Evolutionary conservation across 1,140 invertebrate genomes (phyloP), one percentile per base, ranked within the genome.

Genomic region (Drosophila asahinai): DNA sequence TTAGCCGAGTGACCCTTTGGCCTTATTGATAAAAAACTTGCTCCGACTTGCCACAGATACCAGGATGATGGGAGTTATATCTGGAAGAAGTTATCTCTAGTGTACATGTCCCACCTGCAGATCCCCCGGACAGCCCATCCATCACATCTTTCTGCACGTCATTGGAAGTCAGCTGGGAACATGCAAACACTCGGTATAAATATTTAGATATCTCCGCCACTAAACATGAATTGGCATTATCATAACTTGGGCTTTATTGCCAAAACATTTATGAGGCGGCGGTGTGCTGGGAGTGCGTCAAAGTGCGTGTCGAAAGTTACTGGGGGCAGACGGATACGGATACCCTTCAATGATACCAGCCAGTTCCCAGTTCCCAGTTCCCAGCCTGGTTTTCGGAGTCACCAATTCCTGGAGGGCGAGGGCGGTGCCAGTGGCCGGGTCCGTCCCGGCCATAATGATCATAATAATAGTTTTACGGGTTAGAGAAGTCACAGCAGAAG

Each of bases 381-480:
- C 27, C 15, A 33, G 33, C 30, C 27, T 30, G 27, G 27, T 8
- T 33, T 36, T 36, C 33, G 33, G 33, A 36, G 30, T 33, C 30
- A 11, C 33, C 33, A 36, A 36, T 11, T 36, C 33, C 33, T 36
- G 14, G 43, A 8, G 51, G 64, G 71, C 63, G 72, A 8, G 51
- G 64, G 71, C 63, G 72, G 59, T 64, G 76, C 65, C 72, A 38
- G 43, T 60, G 38, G 9, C 49, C 25, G 48, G 36, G 55, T 59
- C 52, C 27, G 5, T 30, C 27, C 27, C 48, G 47, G 64, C 60
- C 54, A 81, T 90, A 89, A 90, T 89, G 84, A 87, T 87, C 65
- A 84, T 84, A 89, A 89, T 87, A 87, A 87, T 87, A 89, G 84
- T 89, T 89, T 80, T 78, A 87, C 81, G 81, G 84, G 84, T 87